Evolutionary conservation across 2,797 vertebrate species (phyloP).

Genomic region (Arrhamphus sclerolepis): DNA sequence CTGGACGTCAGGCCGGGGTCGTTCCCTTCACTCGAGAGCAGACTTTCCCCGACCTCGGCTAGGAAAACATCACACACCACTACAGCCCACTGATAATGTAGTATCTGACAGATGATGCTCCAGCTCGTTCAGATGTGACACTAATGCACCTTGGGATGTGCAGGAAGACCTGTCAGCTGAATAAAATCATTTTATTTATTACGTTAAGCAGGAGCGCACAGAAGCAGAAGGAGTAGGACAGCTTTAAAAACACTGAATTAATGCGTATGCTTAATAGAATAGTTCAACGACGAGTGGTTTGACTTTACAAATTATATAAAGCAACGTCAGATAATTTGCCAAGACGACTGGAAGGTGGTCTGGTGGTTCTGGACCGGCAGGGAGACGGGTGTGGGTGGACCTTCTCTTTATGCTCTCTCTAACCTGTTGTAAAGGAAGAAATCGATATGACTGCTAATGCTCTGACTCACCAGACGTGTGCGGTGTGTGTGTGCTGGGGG

Average conservation of each 20-base stretch:
- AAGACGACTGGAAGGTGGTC: background rate
- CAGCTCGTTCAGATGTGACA: constrained; percentile 36
- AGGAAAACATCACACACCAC: constrained; percentile 58
- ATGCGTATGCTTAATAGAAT: background rate
- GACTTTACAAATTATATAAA: background rate
- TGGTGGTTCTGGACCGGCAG: constrained; percentile 8
- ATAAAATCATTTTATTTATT: background rate
- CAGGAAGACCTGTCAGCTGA: background rate
- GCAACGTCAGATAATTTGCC: constrained; percentile 6
- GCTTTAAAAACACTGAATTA: no score
- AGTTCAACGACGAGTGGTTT: constrained; percentile 4
- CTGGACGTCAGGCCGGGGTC: constrained; percentile 72
- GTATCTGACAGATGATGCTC: constrained; percentile 49
- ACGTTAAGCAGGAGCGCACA: background rate
- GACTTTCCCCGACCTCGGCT: constrained; percentile 56
- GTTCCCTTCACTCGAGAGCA: constrained; percentile 63
- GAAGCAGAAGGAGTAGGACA: background rate
- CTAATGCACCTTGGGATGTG: constrained; percentile 21
- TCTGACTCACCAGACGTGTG: constrained; percentile 62
- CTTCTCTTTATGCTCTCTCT: constrained; percentile 46
- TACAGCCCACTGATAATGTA: constrained; percentile 44
- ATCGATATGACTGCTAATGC: constrained; percentile 79
- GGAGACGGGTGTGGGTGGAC: constrained; percentile 6
- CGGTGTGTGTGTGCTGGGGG: constrained; percentile 5
- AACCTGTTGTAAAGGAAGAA: constrained; percentile 63